Evolutionary conservation across 2,113 vertebrate species (phyloP), one percentile per base, ranked within the genome.

Genomic region (Corythaeola cristata): DNA sequence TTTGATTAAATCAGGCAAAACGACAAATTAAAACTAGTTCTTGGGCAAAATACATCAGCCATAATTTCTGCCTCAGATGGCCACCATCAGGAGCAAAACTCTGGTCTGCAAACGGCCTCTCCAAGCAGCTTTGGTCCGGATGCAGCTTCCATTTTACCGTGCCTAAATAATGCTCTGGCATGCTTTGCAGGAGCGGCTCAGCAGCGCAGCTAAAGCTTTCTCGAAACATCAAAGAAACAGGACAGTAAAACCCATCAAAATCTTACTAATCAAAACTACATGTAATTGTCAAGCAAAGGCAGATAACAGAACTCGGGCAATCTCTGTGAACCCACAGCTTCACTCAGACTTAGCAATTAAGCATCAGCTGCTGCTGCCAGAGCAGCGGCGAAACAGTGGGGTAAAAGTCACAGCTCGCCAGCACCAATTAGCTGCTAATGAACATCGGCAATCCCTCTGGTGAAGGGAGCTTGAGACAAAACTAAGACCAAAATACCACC

Each of bases 301-400:
- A 75, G 93, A 60, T 83, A 96, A 87, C 84, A 90, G 69, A 55
- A 89, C 80, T 81, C 33, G 5, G 83, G 94, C 95, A 39, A 74
- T 49, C 83, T 92, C 94, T 84, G 87, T 93, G 94, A 96, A 89
- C 91, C 76, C 67, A 23, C 93, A 17, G 91, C 95, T 95, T 94
- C 91, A 82, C 94, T 97, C 95, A 96, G 91, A 89, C 93, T 96
- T 63, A 33, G 94, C 96, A 97, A 97, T 96, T 96, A 96, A 94
- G 80, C 84, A 44, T 72, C 94, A 89, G 86, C 95, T 89, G 93
- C 94, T 58, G 90, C 88, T 8, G 15, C 85, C 72, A 56, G 88
- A 88, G 85, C 66, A 83, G 68, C 91, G 88, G 75, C 8, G 21
- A 69, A 93, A 93, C 92, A 33, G 56, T 28, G 80, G 91, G 85